These are phyloP conservation scores for Alloscopus bannaensis DNA, from an alignment of 2,888 invertebrate species.

Conservation along the genomic window DNA sequence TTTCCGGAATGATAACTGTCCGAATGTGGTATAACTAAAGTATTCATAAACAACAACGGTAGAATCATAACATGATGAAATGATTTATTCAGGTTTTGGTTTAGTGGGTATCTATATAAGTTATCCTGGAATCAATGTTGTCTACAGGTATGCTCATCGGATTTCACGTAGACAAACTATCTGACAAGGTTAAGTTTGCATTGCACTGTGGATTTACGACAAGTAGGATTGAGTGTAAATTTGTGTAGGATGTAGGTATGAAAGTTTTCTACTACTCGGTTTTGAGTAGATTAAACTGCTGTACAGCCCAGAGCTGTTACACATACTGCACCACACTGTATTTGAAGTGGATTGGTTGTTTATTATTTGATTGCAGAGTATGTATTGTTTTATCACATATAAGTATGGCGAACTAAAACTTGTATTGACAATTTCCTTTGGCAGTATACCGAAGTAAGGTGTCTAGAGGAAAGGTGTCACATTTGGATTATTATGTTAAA, in stretches of 20 bases:
- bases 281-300: conserved; percentile 13
- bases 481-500: conserved; percentile 50
- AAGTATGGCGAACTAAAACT: conserved; percentile 61
- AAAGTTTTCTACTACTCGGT: background rate
- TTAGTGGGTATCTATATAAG: background rate
- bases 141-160: conserved; percentile 3
- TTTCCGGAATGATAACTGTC: conserved; percentile 28
- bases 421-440: conserved; percentile 61
- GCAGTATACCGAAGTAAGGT: conserved; percentile 4
- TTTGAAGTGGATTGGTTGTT: conserved; percentile 14
- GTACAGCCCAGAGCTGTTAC: conserved; percentile 5
- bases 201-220: no score
- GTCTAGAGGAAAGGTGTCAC: conserved; percentile 56
- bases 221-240: no score
- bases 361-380: conserved; percentile 5
- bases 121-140: background rate
- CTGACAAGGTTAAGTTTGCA: conserved; percentile 6
- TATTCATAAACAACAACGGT: conserved; percentile 33
- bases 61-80: conserved; percentile 29
- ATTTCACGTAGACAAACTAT: conserved; percentile 1
- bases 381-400: conserved; percentile 35
- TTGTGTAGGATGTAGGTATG: no score
- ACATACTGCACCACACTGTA: conserved; percentile 18
- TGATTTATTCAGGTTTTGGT: conserved; percentile 28
- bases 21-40: conserved; percentile 33